Evolutionary conservation across 2,113 vertebrate genomes (phyloP), one percentile per base, ranked within the genome.

Genomic region (Ranitomeya variabilis): DNA sequence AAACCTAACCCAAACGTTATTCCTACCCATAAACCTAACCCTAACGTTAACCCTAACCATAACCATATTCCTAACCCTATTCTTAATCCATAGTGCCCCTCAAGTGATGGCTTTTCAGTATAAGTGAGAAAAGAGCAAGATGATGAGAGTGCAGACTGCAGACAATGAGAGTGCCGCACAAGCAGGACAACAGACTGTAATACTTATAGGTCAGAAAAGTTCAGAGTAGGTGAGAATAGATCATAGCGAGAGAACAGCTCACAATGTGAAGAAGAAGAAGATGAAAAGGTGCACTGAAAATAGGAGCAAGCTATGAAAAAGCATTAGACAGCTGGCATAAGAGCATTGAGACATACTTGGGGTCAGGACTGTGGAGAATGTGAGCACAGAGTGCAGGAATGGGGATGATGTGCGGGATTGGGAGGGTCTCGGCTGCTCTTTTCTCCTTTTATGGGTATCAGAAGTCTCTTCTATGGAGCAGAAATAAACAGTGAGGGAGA

Each of bases 381-480:
- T 62, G 78, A 80, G 64, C 6, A 19, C 78, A 71, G 66, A 67
- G 83, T n/a, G 23, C 57, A 57, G 76, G 79, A 74, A 82, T 73
- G 78, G 60, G 79, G 69, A 82, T 60, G 64, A 78, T 69, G 86
- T 26, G 76, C 14, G 55, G 59, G 67, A 12, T 21, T 51, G 80
- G 87, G 87, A 76, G 80, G 80, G 21, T 13, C 21, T 23, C 66
- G 14, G 31, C 9, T 64, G 57, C 66, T n/a, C 62, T 64, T 74
- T 76, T 88, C 45, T 83, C 87, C 87, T 83, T 88, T 83, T 88
- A 86, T 86, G 85, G 77, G 23, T 81, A 86, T 76, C 85, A 74
- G 85, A 80, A 73, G 83, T 71, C 57, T 80, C 74, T 86, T 80
- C 67, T 31, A 82, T 26, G n/a, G 59, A 7, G 15, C 14, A 90